phyloP scores from a whole-genome alignment of 35 echinoderm and acorn worm genomes.

The Lytechinus variegatus region DNA sequence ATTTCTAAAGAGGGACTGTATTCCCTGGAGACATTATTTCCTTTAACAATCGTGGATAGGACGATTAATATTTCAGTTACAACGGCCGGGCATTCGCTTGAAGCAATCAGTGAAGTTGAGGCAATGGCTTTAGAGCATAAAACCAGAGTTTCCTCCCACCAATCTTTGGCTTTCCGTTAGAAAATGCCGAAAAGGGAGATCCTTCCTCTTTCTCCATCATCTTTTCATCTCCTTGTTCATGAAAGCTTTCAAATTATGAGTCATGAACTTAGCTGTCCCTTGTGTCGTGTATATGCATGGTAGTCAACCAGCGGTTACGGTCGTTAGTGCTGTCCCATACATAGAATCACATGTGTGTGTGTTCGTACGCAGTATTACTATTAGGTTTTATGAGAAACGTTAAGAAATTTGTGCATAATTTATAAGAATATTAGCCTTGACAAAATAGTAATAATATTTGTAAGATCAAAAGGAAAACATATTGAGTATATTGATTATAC shows the following conservation, averaged over 20 bases:
- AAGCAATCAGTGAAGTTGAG: neutral
- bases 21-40: neutral
- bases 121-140: neutral
- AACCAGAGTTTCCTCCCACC: neutral
- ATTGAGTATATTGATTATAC: no score
- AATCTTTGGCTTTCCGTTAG: conserved; percentile 11
- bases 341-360: neutral
- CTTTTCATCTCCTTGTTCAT: neutral
- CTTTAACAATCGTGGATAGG: neutral
- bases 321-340: neutral
- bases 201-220: neutral
- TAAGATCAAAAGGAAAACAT: no score
- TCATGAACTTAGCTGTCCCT: neutral
- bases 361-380: no score
- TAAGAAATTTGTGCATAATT: no score
- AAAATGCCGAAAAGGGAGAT: conserved; percentile 17
- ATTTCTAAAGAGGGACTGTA: neutral
- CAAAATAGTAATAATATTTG: no score
- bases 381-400: no score
- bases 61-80: conserved; percentile 20
- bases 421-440: no score
- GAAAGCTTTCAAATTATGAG: neutral
- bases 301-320: neutral
- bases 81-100: neutral
- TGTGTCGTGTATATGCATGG: neutral